These are phyloP conservation scores for Odontocerum albicorne DNA, from an alignment of 2,888 invertebrate genomes.

Conservation along the genomic window DNA sequence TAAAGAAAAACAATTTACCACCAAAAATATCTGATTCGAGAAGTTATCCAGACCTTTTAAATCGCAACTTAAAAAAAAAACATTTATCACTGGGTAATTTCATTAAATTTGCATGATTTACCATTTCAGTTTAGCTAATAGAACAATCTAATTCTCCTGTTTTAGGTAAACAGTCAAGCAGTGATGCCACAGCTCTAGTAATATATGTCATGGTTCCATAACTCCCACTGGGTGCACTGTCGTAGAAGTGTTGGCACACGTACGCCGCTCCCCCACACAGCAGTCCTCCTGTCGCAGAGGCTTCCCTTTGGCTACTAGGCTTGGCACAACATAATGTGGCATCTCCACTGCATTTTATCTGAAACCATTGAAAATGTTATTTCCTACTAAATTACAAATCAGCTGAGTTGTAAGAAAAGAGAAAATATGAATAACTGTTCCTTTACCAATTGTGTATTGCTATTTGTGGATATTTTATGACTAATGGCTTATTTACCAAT, in stretches of 20 bases:
- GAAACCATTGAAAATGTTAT: no score
- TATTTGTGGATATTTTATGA: no score
- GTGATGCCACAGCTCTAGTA: slow-evolving; percentile 77
- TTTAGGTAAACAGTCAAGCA: slow-evolving; percentile 74
- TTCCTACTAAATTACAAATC: no score
- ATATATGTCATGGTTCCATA: slow-evolving; percentile 98
- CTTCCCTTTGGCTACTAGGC: slow-evolving; percentile 62
- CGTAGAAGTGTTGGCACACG: slow-evolving; percentile 96
- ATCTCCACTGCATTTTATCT: slow-evolving; percentile 87
- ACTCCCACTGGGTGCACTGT: slow-evolving; percentile 96
- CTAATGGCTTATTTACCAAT: no score
- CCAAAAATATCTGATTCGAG: no score
- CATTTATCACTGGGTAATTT: not conserved
- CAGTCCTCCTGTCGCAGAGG: slow-evolving; percentile 62
- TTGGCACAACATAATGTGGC: slow-evolving; percentile 93
- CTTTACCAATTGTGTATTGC: no score
- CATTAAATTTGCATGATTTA: no score
- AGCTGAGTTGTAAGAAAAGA: no score
- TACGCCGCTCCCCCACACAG: slow-evolving; percentile 92
- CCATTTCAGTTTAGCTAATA: slow-evolving; percentile 64
- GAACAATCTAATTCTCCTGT: slow-evolving; percentile 81
- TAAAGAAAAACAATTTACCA: no score
- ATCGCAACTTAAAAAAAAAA: slow-evolving; percentile 1
- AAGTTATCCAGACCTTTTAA: not conserved
- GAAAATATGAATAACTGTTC: no score